A percentile compares a stretch with the other conserved stretches of the same genome.
Conservation (phyloP, 1,140 invertebrate genomes). For the Pentalonia nigronervosa region DNA sequence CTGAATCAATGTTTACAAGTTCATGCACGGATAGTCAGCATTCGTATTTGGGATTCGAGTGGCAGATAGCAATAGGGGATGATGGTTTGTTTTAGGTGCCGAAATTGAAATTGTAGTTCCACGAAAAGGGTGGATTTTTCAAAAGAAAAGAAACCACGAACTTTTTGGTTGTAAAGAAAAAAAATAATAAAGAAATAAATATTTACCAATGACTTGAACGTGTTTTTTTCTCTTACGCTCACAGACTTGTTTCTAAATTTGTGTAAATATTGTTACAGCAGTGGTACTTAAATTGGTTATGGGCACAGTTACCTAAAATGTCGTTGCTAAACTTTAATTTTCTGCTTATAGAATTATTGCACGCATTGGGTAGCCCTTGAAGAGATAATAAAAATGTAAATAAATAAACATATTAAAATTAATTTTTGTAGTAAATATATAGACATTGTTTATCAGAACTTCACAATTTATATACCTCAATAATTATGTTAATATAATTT, state of each 20-base stretch:
- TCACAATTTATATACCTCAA: neutral
- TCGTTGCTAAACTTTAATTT: neutral
- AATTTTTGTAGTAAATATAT: neutral
- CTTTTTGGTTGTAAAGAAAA: slow-evolving; percentile 32
- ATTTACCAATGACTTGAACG: slow-evolving; percentile 53
- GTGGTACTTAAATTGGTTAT: slow-evolving; percentile 14
- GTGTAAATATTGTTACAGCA: slow-evolving; percentile 49
- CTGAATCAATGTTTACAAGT: slow-evolving; percentile 58
- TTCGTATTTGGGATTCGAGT: slow-evolving; percentile 40
- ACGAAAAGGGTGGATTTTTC: slow-evolving; percentile 30
- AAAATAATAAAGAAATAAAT: slow-evolving; percentile 41
- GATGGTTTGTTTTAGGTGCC: slow-evolving; percentile 56
- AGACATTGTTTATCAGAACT: neutral
- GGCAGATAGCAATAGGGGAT: neutral
- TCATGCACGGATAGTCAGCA: slow-evolving; percentile 54
- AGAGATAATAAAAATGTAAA: neutral
- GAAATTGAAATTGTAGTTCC: slow-evolving; percentile 49
- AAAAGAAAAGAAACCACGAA: slow-evolving; percentile 39
- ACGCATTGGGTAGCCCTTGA: neutral
- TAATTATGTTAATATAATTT: neutral
- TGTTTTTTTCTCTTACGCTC: slow-evolving; percentile 7
- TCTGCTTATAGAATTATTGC: neutral
- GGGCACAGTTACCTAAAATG: neutral
- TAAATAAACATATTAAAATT: neutral
- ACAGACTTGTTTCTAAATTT: slow-evolving; percentile 32